Base-by-base conservation (phyloP, 2,888 invertebrate genomes). In the Chymomyza fuscimana region DNA sequence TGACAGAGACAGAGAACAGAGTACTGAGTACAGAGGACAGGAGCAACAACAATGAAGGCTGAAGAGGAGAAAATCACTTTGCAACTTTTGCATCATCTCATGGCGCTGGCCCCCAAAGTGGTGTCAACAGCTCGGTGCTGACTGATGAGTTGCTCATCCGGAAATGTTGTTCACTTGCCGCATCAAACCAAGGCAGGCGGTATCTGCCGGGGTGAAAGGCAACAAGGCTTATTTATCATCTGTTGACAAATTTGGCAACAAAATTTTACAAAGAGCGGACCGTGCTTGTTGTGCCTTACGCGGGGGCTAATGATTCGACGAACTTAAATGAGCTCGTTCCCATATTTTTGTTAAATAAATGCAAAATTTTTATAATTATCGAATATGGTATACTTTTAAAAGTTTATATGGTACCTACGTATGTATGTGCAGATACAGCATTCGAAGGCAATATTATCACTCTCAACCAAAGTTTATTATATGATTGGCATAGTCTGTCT, bases 91-190 rank as follows among this genome's bases (percentile, higher is more conserved):
- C 79, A 86, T 83, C 88, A 70, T 77, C 75, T 89, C 88, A 84
- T 76, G 76, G 69, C 63, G 73, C 71, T 86, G 88, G 78, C 86
- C 87, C 87, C 88, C 89, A 87, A 88, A 88, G 89, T 85, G 89
- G 82, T 89, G 88, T 87, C 89, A 89, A 88, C 86, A 89, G 83
- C 78, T 80, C 77, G 60, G 32, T 74, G 74, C 79, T 87, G 88
- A 89, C 87, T 89, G 86, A 86, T 86, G 86, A 85, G 79, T 87
- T 87, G 75, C 81, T 86, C 88, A 88, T 87, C 88, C 86, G 89
- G 86, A 86, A 86, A 86, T 88, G 85, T 79, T 89, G 89, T 86
- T 78, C 81, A 79, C 73, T 84, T 84, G 82, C 63, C 70, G 73
- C 84, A 72, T 62, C 67, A 69, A 51, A 40, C 83, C 65, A 51